phyloP scores from a whole-genome alignment of 2,113 vertebrate species.

The Phaethornis superciliosus region DNA sequence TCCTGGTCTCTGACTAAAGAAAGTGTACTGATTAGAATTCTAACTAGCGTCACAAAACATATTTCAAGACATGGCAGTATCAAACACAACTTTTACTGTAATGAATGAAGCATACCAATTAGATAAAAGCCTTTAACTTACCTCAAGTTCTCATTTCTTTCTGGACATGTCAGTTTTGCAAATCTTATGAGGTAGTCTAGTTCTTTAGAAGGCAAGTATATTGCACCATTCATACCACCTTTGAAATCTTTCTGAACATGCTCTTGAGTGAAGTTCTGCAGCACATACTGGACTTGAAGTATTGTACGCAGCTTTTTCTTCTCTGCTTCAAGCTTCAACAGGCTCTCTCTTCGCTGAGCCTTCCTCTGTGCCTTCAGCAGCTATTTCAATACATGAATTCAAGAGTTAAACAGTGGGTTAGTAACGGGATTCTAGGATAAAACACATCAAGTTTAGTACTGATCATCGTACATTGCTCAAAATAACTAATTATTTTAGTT shows the following conservation, averaged over 20 bases:
- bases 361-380: conserved; percentile 91
- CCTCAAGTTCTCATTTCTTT: conserved; percentile 83
- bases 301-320: conserved; percentile 83
- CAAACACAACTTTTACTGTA: background rate
- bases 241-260: conserved; percentile 86
- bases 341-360: conserved; percentile 81
- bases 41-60: background rate
- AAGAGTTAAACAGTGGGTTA: background rate
- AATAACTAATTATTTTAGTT: background rate
- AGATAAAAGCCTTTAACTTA: conserved; percentile 50
- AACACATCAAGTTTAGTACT: background rate
- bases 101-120: background rate
- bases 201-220: conserved; percentile 81
- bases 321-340: conserved; percentile 82
- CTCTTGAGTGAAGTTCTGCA: conserved; percentile 85
- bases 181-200: conserved; percentile 88
- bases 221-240: conserved; percentile 82
- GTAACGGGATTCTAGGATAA: background rate
- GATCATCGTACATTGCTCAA: background rate
- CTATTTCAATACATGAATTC: conserved; percentile 69
- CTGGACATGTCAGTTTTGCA: conserved; percentile 81
- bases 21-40: background rate
- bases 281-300: conserved; percentile 89
- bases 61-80: background rate
- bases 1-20: background rate